Conservation (phyloP, 2,113 vertebrate genomes). For the Leucosticte australis region DNA sequence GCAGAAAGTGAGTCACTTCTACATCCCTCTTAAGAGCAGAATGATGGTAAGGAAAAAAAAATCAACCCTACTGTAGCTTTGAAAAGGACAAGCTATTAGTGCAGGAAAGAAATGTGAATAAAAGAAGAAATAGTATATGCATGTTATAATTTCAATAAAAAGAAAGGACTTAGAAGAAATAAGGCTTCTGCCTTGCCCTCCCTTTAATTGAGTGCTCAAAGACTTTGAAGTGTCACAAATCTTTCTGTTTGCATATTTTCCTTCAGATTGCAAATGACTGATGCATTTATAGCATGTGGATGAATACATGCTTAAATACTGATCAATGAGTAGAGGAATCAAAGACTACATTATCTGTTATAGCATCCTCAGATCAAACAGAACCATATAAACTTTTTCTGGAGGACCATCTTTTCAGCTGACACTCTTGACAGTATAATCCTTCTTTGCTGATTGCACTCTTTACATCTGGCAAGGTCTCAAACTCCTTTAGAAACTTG, state of each 20-base stretch:
- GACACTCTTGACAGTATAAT: neutral
- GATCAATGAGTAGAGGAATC: neutral
- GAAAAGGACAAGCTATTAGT: neutral
- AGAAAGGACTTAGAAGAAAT: neutral
- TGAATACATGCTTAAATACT: neutral
- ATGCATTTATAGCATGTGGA: neutral
- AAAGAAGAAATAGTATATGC: neutral
- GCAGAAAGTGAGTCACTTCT: neutral
- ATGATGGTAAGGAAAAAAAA: fast-evolving
- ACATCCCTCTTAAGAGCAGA: neutral
- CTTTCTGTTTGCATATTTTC: neutral
- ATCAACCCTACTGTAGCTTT: neutral
- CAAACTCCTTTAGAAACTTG: neutral
- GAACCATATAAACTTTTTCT: neutral
- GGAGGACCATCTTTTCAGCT: neutral
- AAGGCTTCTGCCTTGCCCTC: neutral
- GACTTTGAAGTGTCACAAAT: neutral
- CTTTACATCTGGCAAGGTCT: neutral
- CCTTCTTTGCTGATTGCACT: neutral
- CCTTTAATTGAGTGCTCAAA: neutral
- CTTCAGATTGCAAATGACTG: neutral
- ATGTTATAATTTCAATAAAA: neutral
- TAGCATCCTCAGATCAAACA: neutral
- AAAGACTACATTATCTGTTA: neutral
- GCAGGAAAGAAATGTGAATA: neutral